These are phyloP conservation scores for Melopsittacus undulatus DNA, from an alignment of 2,797 vertebrate genomes.

Conservation along the genomic window DNA sequence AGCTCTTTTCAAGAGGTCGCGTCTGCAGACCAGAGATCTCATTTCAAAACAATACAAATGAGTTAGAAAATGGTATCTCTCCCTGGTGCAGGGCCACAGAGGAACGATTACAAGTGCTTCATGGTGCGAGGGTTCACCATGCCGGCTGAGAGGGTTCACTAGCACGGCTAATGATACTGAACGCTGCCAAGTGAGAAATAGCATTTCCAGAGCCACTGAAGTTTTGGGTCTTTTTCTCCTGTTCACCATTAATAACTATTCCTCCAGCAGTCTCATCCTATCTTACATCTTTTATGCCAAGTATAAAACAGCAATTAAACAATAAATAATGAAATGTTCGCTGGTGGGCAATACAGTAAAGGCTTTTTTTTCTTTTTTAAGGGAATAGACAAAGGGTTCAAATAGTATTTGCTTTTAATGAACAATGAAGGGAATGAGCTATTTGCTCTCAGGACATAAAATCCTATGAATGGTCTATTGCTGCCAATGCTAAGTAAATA, in stretches of 20 bases:
- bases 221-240: neutral
- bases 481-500: constrained; percentile 17
- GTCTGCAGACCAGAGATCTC: constrained; percentile 36
- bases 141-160: neutral
- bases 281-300: neutral
- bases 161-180: neutral
- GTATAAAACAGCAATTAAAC: constrained; percentile 24
- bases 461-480: neutral
- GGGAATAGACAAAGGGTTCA: neutral
- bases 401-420: constrained; percentile 42
- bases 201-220: neutral
- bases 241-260: neutral
- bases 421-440: neutral
- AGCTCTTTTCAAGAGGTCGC: constrained; percentile 42
- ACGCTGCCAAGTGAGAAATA: neutral
- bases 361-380: neutral
- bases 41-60: neutral
- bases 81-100: neutral
- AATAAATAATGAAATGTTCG: constrained; percentile 24
- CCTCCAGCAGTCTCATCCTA: neutral
- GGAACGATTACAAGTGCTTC: constrained; percentile 26
- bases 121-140: constrained; percentile 1
- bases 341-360: neutral
- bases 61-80: constrained; percentile 8
- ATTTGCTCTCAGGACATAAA: neutral